Evolutionary conservation across 1,140 invertebrate species (phyloP), one percentile per base, ranked within the genome.

Genomic region (Dreissena rostriformis): DNA sequence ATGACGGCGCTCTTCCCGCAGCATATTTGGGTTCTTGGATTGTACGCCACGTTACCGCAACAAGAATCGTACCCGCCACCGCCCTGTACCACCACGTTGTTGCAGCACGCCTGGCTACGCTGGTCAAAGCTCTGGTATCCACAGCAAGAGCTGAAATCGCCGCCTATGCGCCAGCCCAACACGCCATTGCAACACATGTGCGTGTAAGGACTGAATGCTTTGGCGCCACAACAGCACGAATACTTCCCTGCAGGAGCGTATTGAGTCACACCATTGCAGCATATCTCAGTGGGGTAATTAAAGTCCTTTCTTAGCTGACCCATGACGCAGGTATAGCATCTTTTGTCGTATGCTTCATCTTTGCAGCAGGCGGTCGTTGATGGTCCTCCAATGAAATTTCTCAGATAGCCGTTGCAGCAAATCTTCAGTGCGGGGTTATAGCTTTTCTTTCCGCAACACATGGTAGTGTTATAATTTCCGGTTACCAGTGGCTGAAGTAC

Each of bases 1-100:
- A 61, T 61, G 22, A 61, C 57, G 2, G 57, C 12, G 22, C 12
- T 61, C 12, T 19, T 24, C 11, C 22, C 22, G 22, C 57, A 61
- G 22, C 57, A 61, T 61, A 61, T 61, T 11, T 61, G 57, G 22
- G 57, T 61, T 19, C 57, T 61, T 61, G 57, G 57, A 61, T 61
- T 61, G 57, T 61, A 61, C 22, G 57, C 17, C 2, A 24, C 22
- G 17, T 24, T 61, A n/a, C 57, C 57, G 22, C 57, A 61, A 11
- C 57, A 61, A 24, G 57, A 61, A 24, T 61, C 22, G 57, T n/a
- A 19, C 57, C 57, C 22, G 57, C 57, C 22, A 2, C 22, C 57
- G 22, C 57, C 57, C 17, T 19, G 57, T n/a, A 61, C 57, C 17
- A 61, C 57, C 57, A n/a, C 17, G 22, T 24, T 24, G 22, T 61